Base-by-base conservation (phyloP, 2,888 invertebrate genomes). In the Stenchaetothrips biformis region DNA sequence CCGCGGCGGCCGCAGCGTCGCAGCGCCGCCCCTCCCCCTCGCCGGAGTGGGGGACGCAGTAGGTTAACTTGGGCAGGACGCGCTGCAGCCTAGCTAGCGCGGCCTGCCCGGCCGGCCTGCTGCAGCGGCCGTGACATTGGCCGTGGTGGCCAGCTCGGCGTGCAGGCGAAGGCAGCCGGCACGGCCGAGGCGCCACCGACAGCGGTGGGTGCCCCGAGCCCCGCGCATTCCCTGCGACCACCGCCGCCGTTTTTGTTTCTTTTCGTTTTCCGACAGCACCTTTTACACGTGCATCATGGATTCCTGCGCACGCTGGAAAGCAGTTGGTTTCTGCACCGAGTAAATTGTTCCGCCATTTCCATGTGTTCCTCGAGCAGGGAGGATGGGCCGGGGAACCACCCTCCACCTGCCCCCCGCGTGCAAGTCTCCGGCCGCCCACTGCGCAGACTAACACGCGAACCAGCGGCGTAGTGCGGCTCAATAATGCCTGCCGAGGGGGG, bases 61-160 rank as follows among this genome's bases (percentile, higher is more conserved):
- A 74, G 67, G 67, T 74, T 25, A 74, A 74, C 67, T 74, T 25
- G 67, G 21, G 25, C 67, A 74, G 67, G 21, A 74, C 67, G 7
- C 7, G 25, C 67, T 8, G 53, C 49, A 9, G 11, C 8, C 49
- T 49, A n/a, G n/a, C 49, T 53, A 53, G 53, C 49, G 7, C 49
- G 8, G 49, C 9, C 53, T 53, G 16, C 2, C 13, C 53, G 53
- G 16, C 53, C 9, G 4, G 53, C 53, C 67, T 6, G 59, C 59
- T 9, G 59, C 59, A 13, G 59, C 13, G 59, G 59, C 59, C 59
- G 59, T 59, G 59, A 59, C 59, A 59, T 59, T 59, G 59, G 18
- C 59, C 59, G 59, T 59, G 59, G 53, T 7, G 53, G 37, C 37
- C 37, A 4, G 37, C 37, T 37, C 4, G 37, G 37, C 37, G 37